Percentiles rank a stretch among this genome's conserved stretches.
phyloP scores from a whole-genome alignment of 1,140 invertebrate genomes.

The Drosophila ironensis region DNA sequence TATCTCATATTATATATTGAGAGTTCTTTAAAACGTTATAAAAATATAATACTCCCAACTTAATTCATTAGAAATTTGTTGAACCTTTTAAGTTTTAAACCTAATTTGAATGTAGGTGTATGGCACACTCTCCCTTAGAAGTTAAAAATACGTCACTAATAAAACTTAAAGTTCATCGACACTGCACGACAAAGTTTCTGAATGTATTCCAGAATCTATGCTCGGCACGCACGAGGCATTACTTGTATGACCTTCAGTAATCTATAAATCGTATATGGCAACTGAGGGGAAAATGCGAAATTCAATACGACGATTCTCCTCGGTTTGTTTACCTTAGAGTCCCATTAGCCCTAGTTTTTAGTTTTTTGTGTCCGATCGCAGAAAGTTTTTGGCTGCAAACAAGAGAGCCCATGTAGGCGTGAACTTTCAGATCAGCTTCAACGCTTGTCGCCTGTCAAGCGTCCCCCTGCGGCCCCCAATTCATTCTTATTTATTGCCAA shows the following conservation, averaged over 20 bases:
- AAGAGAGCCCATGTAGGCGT: constrained; percentile 27
- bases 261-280: constrained; percentile 42
- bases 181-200: constrained; percentile 19
- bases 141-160: constrained; percentile 41
- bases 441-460: constrained; percentile 46
- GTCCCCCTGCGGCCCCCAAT: constrained; percentile 22
- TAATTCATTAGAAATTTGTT: no score
- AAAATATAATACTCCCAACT: no score
- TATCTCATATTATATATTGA: no score
- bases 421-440: constrained; percentile 25
- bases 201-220: constrained; percentile 41
- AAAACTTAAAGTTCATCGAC: constrained; percentile 57
- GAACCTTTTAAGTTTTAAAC: no score
- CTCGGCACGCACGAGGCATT: constrained; percentile 52
- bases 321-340: constrained; percentile 7
- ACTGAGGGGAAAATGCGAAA: constrained; percentile 27
- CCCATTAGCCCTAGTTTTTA: background rate
- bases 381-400: constrained; percentile 2
- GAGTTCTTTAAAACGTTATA: no score
- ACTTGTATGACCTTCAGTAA: constrained; percentile 66
- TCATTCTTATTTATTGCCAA: constrained; percentile 51
- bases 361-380: background rate
- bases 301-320: constrained; percentile 4
- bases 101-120: no score
- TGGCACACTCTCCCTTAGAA: background rate